Evolutionary conservation across 2,888 invertebrate genomes (phyloP), one percentile per base, ranked within the genome.

Genomic region (Drosophila helvetica): DNA sequence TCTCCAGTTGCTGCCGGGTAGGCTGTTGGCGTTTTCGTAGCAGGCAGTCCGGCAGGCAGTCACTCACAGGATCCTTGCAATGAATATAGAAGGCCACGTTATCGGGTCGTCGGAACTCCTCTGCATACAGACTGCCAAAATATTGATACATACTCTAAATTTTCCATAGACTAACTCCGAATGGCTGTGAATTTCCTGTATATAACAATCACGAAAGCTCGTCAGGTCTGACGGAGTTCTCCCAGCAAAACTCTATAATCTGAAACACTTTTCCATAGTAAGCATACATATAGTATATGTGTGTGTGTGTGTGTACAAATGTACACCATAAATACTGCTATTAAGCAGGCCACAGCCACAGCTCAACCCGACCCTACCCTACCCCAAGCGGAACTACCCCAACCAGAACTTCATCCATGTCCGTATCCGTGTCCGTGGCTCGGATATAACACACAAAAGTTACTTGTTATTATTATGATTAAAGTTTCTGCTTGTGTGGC

Each of bases 381-480:
- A 15, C 38, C 38, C 38, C 6, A 38, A 53, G n/a, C 25, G 17
- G 30, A 68, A 48, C 65, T 48, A n/a, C 48, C 18, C n/a, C n/a
- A n/a, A n/a, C n/a, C n/a, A 56, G 22, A 66, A 66, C 65, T 50
- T 56, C 25, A 47, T 53, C 52, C 30, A 52, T 53, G 45, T 57
- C 22, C 22, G 9, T 38, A 8, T 52, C 12, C 38, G 6, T 38
- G 52, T 38, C 12, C 30, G 53, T 62, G 69, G 66, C 69, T 50
- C 42, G 84, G 75, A 81, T 73, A 79, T 79, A 68, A 70, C 72
- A 66, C 72, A 66, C 75, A 77, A 73, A 81, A 82, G 71, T 69
- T 74, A 54, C 78, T 67, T 82, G 82, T 74, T 85, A 77, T 83
- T 83, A 83, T 83, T 83, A 86, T 86, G 83, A 83, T 83, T 80